phyloP scores from a whole-genome alignment of 2,797 vertebrate genomes.

The Taeniopygia guttata region DNA sequence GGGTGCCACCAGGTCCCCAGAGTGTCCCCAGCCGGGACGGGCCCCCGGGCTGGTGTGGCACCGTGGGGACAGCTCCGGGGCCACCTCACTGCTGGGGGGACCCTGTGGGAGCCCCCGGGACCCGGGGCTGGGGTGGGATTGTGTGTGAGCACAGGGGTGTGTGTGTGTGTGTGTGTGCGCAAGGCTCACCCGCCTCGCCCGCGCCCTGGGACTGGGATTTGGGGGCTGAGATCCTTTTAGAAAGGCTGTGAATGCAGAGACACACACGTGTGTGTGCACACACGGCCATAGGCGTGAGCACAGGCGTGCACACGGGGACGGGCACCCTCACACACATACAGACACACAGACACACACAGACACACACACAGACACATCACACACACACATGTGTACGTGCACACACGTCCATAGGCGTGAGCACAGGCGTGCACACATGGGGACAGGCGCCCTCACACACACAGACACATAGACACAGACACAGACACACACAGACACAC shows the following conservation, averaged over 20 bases:
- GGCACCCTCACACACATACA: accelerated
- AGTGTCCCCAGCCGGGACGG: accelerated
- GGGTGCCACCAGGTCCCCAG: neutral
- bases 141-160: neutral
- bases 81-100: neutral
- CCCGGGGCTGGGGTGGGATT: accelerated
- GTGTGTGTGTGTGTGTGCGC: neutral
- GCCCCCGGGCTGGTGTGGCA: accelerated
- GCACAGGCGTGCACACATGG: neutral
- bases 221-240: neutral
- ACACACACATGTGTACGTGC: accelerated
- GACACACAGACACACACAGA: no score
- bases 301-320: neutral
- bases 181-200: neutral
- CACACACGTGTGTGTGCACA: accelerated
- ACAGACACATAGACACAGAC: no score
- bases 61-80: accelerated
- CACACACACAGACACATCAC: no score
- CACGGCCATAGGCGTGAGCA: accelerated
- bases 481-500: no score
- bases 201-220: neutral
- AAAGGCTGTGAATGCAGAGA: accelerated
- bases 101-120: accelerated
- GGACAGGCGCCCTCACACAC: accelerated
- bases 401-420: accelerated